These are phyloP conservation scores for Struthio camelus DNA, from an alignment of 2,113 vertebrate genomes.

Conservation along the genomic window DNA sequence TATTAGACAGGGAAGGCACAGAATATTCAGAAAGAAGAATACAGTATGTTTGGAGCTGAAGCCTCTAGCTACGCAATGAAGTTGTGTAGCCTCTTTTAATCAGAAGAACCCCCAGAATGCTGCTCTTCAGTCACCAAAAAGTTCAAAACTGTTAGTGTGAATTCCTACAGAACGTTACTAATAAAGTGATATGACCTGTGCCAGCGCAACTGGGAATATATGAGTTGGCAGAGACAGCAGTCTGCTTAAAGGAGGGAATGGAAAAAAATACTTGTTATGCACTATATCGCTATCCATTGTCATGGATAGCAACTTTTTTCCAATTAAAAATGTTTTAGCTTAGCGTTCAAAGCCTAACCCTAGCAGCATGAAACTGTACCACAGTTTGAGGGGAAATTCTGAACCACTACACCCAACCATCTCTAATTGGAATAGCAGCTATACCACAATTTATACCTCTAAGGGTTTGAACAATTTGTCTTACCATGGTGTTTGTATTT, in stretches of 20 bases:
- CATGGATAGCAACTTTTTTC: no score
- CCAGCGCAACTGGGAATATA: accelerated
- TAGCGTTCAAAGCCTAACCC: accelerated
- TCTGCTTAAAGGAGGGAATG: background rate
- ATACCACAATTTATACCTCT: accelerated
- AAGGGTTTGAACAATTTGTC: background rate
- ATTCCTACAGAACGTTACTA: background rate
- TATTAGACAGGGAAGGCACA: background rate
- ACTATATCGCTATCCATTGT: accelerated
- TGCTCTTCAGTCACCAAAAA: background rate
- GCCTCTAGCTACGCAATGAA: background rate
- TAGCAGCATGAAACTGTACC: accelerated
- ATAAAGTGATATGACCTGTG: accelerated
- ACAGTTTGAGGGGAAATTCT: accelerated
- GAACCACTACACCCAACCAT: accelerated
- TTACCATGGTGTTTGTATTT: conserved; percentile 90
- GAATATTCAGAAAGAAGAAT: background rate
- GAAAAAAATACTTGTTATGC: accelerated
- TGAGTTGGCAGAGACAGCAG: background rate
- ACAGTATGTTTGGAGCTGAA: background rate
- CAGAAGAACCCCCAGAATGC: no score
- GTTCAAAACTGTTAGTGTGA: background rate
- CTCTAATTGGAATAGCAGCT: background rate
- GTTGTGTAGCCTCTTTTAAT: accelerated
- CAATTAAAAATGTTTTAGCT: background rate